Conservation (phyloP, 2,113 vertebrate genomes). For the Nestor notabilis region DNA sequence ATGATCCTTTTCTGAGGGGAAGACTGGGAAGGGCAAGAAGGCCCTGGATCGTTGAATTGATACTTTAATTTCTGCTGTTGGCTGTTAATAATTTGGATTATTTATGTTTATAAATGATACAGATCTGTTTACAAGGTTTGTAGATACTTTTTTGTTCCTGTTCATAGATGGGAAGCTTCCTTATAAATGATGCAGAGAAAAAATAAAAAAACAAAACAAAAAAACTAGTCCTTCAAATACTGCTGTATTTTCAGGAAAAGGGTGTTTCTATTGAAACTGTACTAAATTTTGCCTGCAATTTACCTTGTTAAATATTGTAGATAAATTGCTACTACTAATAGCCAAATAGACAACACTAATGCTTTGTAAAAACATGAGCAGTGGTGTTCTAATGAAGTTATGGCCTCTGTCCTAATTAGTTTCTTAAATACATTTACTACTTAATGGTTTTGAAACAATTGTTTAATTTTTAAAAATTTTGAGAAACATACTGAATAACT, state of each 20-base stretch:
- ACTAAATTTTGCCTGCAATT: conserved; percentile 99
- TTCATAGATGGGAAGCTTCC: conserved; percentile 98
- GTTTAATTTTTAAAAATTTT: conserved; percentile 89
- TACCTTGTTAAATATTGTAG: conserved; percentile 99
- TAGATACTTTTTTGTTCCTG: conserved; percentile 99
- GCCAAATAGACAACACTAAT: conserved; percentile 99
- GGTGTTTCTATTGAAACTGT: conserved; percentile 99
- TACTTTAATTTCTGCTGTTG: conserved; percentile 94
- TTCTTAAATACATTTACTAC: conserved; percentile 94
- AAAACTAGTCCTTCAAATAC: conserved; percentile 95
- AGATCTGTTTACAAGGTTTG: conserved; percentile 99
- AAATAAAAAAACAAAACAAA: background rate
- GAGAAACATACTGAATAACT: conserved; percentile 85
- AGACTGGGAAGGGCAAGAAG: conserved; percentile 72
- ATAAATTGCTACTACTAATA: conserved; percentile 98
- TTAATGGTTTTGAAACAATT: conserved; percentile 91
- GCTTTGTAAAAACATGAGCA: conserved; percentile 93
- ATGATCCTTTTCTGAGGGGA: conserved; percentile 84
- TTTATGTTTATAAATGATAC: conserved; percentile 99
- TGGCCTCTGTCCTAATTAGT: conserved; percentile 90
- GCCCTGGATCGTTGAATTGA: conserved; percentile 89
- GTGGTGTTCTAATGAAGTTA: conserved; percentile 87
- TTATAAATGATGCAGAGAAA: conserved; percentile 91
- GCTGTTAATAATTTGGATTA: conserved; percentile 99
- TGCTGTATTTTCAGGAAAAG: conserved; percentile 99